phyloP scores from a whole-genome alignment of 2,113 vertebrate genomes.

The Desmodus rotundus region DNA sequence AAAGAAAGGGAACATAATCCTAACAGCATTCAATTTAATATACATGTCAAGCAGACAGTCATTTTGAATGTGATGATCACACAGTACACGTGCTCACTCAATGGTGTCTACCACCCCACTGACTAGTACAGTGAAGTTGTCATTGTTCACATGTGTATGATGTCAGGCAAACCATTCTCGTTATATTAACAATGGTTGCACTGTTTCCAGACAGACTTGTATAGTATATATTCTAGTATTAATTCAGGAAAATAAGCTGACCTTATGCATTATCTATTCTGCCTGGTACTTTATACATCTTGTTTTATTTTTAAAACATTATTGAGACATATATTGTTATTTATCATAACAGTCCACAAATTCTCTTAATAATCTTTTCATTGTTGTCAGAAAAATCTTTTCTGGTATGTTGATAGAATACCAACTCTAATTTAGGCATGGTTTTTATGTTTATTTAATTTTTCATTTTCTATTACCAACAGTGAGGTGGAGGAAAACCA shows the following conservation, averaged over 20 bases:
- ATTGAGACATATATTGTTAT: not conserved
- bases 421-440: not conserved
- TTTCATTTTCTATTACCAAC: not conserved
- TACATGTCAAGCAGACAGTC: not conserved
- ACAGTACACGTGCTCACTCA: no score
- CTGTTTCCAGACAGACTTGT: no score
- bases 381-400: not conserved
- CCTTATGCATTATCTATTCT: not conserved
- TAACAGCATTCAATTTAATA: not conserved
- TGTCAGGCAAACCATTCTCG: no score
- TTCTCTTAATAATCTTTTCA: not conserved
- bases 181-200: no score
- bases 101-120: no score
- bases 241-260: not conserved
- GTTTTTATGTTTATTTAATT: not conserved
- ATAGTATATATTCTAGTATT: not conserved
- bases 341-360: not conserved
- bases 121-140: no score
- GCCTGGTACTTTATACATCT: not conserved
- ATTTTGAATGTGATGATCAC: no score
- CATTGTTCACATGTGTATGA: no score
- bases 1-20: not conserved
- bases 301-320: not conserved
- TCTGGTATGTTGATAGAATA: not conserved
- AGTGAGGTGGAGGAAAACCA: not conserved